Evolutionary conservation across 2,888 invertebrate genomes (phyloP).

Genomic region (Morinoia aosen): DNA sequence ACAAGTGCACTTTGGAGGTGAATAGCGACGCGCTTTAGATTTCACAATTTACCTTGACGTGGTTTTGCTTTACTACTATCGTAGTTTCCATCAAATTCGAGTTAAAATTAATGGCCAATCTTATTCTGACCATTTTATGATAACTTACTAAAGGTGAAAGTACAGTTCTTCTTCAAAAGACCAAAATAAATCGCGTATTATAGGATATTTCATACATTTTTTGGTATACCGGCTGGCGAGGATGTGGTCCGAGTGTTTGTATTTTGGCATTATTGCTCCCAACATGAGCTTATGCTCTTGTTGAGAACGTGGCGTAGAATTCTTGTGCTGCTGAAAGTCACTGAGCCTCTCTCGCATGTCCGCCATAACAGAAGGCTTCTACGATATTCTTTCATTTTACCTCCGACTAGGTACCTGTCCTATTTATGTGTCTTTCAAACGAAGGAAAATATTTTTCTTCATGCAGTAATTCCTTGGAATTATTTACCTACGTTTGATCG

Average conservation of each 20-base stretch:
- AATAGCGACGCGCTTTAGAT: background rate
- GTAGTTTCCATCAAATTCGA: background rate
- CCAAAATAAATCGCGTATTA: background rate
- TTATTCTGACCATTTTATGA: conserved; percentile 17
- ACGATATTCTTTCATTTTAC: conserved; percentile 21
- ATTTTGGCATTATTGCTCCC: background rate
- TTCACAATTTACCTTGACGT: background rate
- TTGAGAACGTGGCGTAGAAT: conserved; percentile 16
- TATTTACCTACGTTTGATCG: background rate
- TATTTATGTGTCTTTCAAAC: background rate
- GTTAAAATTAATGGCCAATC: background rate
- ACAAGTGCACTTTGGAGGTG: background rate
- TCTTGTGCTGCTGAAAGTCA: conserved; percentile 6
- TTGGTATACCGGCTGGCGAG: background rate
- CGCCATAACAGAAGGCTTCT: conserved; percentile 32
- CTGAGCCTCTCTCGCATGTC: conserved; percentile 21
- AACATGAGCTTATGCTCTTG: background rate
- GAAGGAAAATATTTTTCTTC: background rate
- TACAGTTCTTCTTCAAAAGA: background rate
- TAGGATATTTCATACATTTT: background rate
- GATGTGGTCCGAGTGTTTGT: background rate
- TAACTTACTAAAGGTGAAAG: background rate
- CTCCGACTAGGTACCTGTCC: background rate
- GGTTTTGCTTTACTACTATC: background rate
- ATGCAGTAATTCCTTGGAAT: background rate